phyloP scores from a whole-genome alignment of 1,140 invertebrate genomes.

The Drosophila rufa region DNA sequence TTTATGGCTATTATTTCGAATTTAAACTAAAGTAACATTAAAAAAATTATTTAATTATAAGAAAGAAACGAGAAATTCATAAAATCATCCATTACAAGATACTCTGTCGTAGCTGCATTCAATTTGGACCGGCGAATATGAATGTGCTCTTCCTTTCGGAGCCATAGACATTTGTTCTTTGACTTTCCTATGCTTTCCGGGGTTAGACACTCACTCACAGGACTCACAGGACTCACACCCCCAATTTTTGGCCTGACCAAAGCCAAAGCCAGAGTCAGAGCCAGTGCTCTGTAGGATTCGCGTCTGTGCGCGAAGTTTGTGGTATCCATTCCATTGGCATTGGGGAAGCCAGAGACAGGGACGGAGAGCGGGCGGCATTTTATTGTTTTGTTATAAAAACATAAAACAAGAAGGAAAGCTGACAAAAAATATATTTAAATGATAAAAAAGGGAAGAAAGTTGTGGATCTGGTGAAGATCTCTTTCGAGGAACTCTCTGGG shows the following conservation, averaged over 20 bases:
- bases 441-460: slow-evolving; percentile 5
- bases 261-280: too few species aligned
- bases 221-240: neutral
- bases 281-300: neutral
- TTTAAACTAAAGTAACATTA: neutral
- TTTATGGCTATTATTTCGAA: too few species aligned
- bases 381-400: slow-evolving; percentile 23
- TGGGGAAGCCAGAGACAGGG: slow-evolving; percentile 8
- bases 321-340: slow-evolving; percentile 43
- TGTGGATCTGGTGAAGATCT: neutral
- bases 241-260: slow-evolving; percentile 1
- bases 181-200: slow-evolving; percentile 79
- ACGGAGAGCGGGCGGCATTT: neutral
- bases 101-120: neutral
- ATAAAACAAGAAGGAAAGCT: neutral
- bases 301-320: slow-evolving; percentile 30
- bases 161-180: slow-evolving; percentile 79
- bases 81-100: neutral
- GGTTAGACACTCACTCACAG: slow-evolving; percentile 36
- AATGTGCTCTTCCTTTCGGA: slow-evolving; percentile 35
- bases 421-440: too few species aligned
- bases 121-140: slow-evolving; percentile 22
- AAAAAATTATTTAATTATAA: neutral
- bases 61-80: neutral
- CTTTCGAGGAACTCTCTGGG: neutral